phyloP scores from a whole-genome alignment of 92 coral and sea anemone species.

The Bergia puertoricense region DNA sequence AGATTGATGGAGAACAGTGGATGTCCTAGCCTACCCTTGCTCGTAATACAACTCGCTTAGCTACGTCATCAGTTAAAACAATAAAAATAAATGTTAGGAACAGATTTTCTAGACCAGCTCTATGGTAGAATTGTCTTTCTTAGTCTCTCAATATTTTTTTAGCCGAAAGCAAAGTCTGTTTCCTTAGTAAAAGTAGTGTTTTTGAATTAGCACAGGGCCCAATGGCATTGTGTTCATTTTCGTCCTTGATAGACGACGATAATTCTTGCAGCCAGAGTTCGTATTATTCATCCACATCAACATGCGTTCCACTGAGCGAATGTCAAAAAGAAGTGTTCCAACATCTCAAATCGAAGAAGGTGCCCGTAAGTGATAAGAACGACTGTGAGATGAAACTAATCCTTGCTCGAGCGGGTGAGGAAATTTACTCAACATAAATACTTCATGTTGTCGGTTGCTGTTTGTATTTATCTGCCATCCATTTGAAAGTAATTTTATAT shows the following conservation, averaged over 20 bases:
- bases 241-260: slow-evolving; percentile 12
- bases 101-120: background rate
- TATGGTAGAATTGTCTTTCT: background rate
- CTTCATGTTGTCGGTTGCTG: background rate
- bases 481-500: background rate
- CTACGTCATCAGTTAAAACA: no score
- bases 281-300: background rate
- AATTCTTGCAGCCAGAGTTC: slow-evolving; percentile 4
- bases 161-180: background rate
- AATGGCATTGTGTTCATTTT: slow-evolving; percentile 4
- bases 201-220: background rate
- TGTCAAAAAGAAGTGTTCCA: background rate
- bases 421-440: background rate
- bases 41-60: no score
- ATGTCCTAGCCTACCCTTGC: no score
- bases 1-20: no score
- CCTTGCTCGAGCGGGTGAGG: background rate
- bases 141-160: background rate
- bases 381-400: background rate
- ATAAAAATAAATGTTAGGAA: no score
- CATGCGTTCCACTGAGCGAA: background rate
- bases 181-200: background rate
- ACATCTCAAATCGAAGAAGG: background rate
- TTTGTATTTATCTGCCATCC: background rate
- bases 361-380: background rate